Conservation (phyloP, 2,888 invertebrate genomes). For the Sarcophaga rosellei region DNA sequence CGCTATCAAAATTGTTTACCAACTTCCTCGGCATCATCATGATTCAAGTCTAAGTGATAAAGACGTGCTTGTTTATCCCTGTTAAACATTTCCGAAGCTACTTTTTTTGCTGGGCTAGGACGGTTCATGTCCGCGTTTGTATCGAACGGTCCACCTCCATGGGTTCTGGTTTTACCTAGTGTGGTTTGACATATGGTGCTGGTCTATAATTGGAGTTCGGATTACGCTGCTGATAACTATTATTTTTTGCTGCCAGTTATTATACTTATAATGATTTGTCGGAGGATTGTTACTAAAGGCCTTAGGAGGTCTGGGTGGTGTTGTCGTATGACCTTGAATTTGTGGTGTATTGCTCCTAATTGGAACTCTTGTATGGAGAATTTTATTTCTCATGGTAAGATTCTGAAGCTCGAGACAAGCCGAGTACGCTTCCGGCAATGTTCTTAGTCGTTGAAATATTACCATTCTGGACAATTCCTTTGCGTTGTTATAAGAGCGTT, state of each 20-base stretch:
- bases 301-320: background rate
- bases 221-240: background rate
- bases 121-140: background rate
- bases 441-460: slow-evolving; percentile 12
- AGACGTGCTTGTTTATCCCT: no score
- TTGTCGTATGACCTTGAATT: background rate
- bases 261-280: background rate
- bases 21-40: no score
- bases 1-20: no score
- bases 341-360: no score
- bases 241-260: background rate
- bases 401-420: no score
- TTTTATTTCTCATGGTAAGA: no score
- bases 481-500: no score
- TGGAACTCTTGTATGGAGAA: no score
- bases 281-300: background rate
- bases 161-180: background rate
- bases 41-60: no score
- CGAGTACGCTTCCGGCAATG: no score
- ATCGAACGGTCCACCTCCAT: background rate
- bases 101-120: no score
- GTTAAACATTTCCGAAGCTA: no score
- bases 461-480: slow-evolving; percentile 48
- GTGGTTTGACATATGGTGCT: background rate
- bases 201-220: background rate